Conservation (phyloP, 2,797 vertebrate genomes). For the Masticophis lateralis region DNA sequence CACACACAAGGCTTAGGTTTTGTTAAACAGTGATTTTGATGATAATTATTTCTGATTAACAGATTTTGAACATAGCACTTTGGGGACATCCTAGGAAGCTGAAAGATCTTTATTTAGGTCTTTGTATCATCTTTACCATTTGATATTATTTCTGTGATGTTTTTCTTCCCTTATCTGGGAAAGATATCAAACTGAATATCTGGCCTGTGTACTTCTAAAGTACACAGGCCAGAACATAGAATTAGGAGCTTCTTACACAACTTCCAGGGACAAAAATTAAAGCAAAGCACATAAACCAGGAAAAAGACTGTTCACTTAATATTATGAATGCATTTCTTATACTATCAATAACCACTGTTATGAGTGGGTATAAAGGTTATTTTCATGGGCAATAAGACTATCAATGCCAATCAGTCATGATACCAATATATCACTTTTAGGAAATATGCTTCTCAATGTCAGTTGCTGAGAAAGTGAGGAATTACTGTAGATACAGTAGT, state of each 20-base stretch:
- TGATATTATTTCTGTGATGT: not conserved
- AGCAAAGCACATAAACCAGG: conserved; percentile 29
- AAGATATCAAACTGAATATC: conserved; percentile 37
- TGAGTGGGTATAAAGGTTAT: not conserved
- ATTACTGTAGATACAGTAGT: too few relatives aligned
- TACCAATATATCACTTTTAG: not conserved
- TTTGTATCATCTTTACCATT: not conserved
- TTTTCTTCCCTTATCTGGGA: conserved; percentile 1
- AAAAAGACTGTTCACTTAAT: not conserved
- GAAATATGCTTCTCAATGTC: not conserved
- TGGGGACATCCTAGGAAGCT: fast-evolving
- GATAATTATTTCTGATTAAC: not conserved
- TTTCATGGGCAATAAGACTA: not conserved
- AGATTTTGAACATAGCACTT: not conserved
- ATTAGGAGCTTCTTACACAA: conserved; percentile 36
- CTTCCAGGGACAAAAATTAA: conserved; percentile 3
- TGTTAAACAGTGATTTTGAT: not conserved
- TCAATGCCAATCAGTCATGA: not conserved
- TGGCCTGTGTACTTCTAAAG: conserved; percentile 47
- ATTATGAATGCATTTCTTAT: not conserved
- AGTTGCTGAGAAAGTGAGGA: not conserved
- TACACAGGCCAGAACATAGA: conserved; percentile 40
- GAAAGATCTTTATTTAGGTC: not conserved
- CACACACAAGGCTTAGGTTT: not conserved
- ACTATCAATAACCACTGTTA: not conserved